These are phyloP conservation scores for Oscheius sp. DNA, from an alignment of 2,888 invertebrate genomes.

Conservation along the genomic window DNA sequence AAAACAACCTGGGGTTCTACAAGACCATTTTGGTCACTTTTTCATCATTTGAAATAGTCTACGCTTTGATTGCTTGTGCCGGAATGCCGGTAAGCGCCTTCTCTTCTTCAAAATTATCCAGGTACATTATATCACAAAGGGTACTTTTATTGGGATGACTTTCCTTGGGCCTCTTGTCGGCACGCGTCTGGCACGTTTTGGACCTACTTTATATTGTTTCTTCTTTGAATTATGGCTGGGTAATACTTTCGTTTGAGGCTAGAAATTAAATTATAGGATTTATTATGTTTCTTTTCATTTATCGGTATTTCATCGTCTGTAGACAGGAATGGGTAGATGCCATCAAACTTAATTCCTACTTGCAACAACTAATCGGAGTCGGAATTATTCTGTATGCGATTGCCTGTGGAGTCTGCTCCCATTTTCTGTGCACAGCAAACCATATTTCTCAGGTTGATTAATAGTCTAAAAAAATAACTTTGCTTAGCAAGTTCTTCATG, in stretches of 20 bases:
- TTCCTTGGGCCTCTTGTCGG: background rate
- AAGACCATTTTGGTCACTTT: constrained; percentile 8
- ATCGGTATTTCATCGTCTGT: constrained; percentile 17
- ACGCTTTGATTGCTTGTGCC: background rate
- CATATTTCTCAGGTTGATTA: constrained; percentile 1
- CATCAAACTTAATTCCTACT: background rate
- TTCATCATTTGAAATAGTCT: constrained; percentile 12
- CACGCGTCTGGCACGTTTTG: background rate
- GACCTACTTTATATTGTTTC: constrained; percentile 2
- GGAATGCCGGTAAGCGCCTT: constrained; percentile 9
- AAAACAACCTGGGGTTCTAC: constrained; percentile 6
- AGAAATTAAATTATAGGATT: constrained; percentile 22
- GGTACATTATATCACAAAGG: background rate
- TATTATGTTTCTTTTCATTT: constrained; percentile 18
- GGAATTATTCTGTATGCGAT: background rate
- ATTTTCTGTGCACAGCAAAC: too few species aligned
- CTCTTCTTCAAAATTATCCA: background rate
- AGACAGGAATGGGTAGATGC: constrained; percentile 5
- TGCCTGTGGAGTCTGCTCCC: constrained; percentile 14
- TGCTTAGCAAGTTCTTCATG: too few species aligned
- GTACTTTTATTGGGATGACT: constrained; percentile 5
- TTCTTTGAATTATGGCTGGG: constrained; percentile 9
- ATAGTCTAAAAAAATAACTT: background rate
- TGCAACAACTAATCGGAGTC: background rate
- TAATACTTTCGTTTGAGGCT: constrained; percentile 1